Percentiles rank a stretch among this genome's conserved stretches.
Conservation (phyloP, 2,888 invertebrate species). For the Idaea dimidiata region DNA sequence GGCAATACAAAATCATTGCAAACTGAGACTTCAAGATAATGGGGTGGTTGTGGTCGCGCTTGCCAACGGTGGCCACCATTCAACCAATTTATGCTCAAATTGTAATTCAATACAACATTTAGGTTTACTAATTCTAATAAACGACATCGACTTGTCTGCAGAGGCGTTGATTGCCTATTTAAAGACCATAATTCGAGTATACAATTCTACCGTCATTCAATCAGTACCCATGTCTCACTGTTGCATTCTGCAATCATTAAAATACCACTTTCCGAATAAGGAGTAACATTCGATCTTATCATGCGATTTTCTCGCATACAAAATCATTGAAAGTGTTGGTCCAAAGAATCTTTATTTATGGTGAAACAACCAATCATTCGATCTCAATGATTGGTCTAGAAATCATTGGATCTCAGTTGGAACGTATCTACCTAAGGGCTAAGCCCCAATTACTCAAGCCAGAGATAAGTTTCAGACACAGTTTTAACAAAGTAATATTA, state of each 20-base stretch:
- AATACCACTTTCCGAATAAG: conserved; percentile 23
- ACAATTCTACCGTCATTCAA: background rate
- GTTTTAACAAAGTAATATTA: too few species aligned
- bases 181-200: conserved; percentile 5
- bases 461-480: too few species aligned
- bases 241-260: conserved; percentile 5
- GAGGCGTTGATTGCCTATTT: conserved; percentile 1
- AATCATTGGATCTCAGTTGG: background rate
- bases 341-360: background rate
- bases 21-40: conserved; percentile 38
- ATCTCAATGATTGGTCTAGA: background rate
- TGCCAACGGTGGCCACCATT: conserved; percentile 40
- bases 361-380: background rate
- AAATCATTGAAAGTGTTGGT: background rate
- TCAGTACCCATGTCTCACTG: background rate
- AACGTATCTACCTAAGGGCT: too few species aligned
- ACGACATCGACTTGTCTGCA: conserved; percentile 26
- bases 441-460: too few species aligned
- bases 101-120: conserved; percentile 31
- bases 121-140: conserved; percentile 40
- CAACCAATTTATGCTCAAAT: conserved; percentile 48
- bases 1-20: conserved; percentile 51
- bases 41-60: conserved; percentile 36
- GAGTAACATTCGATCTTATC: conserved; percentile 1
- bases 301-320: background rate